These are phyloP conservation scores for Rhegmatorhina hoffmannsi DNA, from an alignment of 2,113 vertebrate genomes.

Conservation along the genomic window DNA sequence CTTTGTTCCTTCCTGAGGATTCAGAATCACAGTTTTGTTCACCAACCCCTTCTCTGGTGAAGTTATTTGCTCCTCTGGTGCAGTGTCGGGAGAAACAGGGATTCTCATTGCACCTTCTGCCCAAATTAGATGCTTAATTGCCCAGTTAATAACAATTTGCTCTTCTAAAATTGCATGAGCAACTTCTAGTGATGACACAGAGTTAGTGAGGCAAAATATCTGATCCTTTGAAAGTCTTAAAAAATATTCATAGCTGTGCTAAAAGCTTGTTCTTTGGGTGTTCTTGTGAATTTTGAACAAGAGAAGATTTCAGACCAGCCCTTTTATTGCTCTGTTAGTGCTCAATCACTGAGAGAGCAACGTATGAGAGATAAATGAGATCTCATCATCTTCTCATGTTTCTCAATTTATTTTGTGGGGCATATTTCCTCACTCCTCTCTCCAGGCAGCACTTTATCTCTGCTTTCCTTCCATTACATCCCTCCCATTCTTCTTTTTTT, in stretches of 20 bases:
- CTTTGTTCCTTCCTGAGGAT: rapidly evolving
- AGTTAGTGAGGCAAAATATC: not conserved
- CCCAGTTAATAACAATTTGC: not conserved
- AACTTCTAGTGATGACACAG: not conserved
- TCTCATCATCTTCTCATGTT: slow-evolving; percentile 28
- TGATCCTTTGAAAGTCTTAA: not conserved
- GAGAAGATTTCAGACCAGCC: not conserved
- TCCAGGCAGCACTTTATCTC: slow-evolving; percentile 41
- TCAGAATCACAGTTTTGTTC: not conserved
- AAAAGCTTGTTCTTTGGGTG: not conserved
- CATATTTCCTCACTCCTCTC: slow-evolving; percentile 27
- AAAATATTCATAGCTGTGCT: not conserved
- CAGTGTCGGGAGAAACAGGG: no score
- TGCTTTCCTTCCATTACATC: slow-evolving; percentile 31
- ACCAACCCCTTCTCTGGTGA: not conserved
- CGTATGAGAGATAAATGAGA: slow-evolving; percentile 5
- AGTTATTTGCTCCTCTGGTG: not conserved
- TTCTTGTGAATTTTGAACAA: not conserved
- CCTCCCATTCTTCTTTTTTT: not conserved
- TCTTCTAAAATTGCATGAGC: not conserved
- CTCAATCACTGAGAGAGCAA: slow-evolving; percentile 13
- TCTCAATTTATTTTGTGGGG: slow-evolving; percentile 41
- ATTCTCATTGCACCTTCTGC: not conserved
- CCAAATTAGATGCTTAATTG: not conserved
- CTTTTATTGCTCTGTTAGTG: slow-evolving; percentile 37